Evolutionary conservation across 1,140 invertebrate species (phyloP).

Genomic region (Thalassaphorura encarpata): DNA sequence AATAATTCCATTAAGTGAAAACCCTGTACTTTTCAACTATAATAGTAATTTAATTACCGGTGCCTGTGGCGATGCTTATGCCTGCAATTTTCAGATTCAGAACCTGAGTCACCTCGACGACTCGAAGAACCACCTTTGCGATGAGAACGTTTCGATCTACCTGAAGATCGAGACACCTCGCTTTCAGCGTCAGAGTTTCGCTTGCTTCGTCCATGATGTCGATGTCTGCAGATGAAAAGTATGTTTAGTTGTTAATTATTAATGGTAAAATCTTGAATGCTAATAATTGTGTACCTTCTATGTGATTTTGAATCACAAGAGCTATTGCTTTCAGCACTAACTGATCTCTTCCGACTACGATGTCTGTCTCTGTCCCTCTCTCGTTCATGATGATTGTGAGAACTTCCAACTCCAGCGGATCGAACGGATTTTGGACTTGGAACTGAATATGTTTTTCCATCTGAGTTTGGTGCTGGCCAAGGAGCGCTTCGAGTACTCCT

Average conservation of each 20-base stretch:
- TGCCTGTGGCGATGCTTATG: slow-evolving; percentile 35
- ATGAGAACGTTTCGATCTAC: slow-evolving; percentile 59
- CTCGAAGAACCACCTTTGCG: slow-evolving; percentile 40
- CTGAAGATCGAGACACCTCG: slow-evolving; percentile 69
- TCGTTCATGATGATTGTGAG: slow-evolving; percentile 5
- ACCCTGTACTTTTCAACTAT: background rate
- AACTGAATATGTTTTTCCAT: slow-evolving; percentile 11
- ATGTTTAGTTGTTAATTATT: background rate
- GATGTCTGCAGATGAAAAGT: slow-evolving; percentile 41
- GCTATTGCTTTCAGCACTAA: slow-evolving; percentile 67
- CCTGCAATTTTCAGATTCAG: slow-evolving; percentile 42
- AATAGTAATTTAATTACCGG: slow-evolving; percentile 17
- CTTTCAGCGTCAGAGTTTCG: slow-evolving; percentile 78
- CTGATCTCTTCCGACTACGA: slow-evolving; percentile 41
- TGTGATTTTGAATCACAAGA: slow-evolving; percentile 50
- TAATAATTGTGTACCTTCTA: slow-evolving; percentile 32
- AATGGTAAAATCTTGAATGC: background rate
- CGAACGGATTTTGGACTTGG: slow-evolving; percentile 29
- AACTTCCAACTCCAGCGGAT: slow-evolving; percentile 20
- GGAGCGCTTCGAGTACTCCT: slow-evolving; percentile 73
- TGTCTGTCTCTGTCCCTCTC: background rate
- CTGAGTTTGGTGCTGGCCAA: slow-evolving; percentile 45
- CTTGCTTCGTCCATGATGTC: slow-evolving; percentile 59
- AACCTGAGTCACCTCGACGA: slow-evolving; percentile 41
- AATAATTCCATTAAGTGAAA: background rate